Conservation (phyloP, 2,888 invertebrate genomes). For the Phania funesta region DNA sequence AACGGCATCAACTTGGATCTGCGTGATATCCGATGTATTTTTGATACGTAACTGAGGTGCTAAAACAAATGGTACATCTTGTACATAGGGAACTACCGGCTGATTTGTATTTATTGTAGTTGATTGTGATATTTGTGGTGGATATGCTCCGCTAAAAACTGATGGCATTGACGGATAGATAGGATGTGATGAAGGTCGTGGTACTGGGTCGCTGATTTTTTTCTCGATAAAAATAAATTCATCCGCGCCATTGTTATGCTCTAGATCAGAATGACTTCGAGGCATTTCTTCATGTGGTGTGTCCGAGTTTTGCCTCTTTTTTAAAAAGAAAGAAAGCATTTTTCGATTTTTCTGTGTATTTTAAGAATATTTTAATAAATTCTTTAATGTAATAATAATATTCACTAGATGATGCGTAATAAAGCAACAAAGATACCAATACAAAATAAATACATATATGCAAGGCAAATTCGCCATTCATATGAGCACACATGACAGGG, state of each 20-base stretch:
- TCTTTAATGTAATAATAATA: not conserved
- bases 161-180: constrained; percentile 73
- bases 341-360: constrained; percentile 13
- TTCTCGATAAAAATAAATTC: constrained; percentile 77
- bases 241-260: constrained; percentile 69
- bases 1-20: constrained; percentile 76
- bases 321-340: constrained; percentile 77
- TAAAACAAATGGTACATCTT: constrained; percentile 77
- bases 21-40: constrained; percentile 72
- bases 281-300: constrained; percentile 71
- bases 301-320: constrained; percentile 73
- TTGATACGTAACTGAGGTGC: constrained; percentile 74
- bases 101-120: constrained; percentile 8
- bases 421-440: constrained; percentile 36
- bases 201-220: constrained; percentile 64
- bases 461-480: constrained; percentile 13
- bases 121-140: constrained; percentile 36
- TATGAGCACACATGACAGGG: no score
- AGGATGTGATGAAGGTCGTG: constrained; percentile 7
- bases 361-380: not conserved
- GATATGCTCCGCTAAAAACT: constrained; percentile 63
- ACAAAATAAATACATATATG: constrained; percentile 3
- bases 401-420: constrained; percentile 44
- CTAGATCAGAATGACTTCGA: constrained; percentile 68
- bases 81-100: constrained; percentile 73